phyloP scores from a whole-genome alignment of 2,113 vertebrate genomes.

The Odocoileus hemionus region DNA sequence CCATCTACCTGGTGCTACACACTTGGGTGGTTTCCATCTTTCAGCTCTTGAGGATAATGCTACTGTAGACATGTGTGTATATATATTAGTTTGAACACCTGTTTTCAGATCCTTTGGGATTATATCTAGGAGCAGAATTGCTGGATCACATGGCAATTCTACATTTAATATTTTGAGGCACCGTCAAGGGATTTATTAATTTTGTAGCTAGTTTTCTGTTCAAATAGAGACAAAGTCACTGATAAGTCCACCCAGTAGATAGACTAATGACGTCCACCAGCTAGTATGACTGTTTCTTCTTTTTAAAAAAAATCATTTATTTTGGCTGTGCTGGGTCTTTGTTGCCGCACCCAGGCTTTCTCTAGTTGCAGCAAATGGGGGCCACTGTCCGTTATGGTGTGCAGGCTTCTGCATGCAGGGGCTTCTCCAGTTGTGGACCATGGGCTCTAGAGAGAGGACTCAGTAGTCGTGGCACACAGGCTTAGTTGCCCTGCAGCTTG shows the following conservation, averaged over 20 bases:
- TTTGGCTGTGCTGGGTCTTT: not conserved
- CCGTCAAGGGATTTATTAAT: not conserved
- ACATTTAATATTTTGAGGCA: not conserved
- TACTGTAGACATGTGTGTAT: fast-evolving
- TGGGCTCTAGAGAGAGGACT: not conserved
- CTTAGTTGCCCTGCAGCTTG: not conserved
- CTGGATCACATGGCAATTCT: too few species aligned
- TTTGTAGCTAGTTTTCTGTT: not conserved
- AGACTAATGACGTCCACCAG: not conserved
- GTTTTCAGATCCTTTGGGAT: not conserved
- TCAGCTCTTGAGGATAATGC: too few species aligned
- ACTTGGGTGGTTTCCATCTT: not conserved
- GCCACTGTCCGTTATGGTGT: not conserved
- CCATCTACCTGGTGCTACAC: fast-evolving
- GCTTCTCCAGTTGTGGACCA: not conserved
- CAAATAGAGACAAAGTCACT: not conserved
- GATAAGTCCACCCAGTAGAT: not conserved
- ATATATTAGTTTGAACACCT: fast-evolving
- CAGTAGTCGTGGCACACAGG: not conserved
- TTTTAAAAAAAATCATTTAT: not conserved
- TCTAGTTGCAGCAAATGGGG: not conserved
- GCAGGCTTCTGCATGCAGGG: not conserved
- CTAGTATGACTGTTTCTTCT: not conserved
- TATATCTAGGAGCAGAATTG: not conserved
- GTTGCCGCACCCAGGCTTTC: not conserved